These are phyloP conservation scores for Apistogramma diplotaenia DNA, from an alignment of 2,113 vertebrate genomes.

Conservation along the genomic window DNA sequence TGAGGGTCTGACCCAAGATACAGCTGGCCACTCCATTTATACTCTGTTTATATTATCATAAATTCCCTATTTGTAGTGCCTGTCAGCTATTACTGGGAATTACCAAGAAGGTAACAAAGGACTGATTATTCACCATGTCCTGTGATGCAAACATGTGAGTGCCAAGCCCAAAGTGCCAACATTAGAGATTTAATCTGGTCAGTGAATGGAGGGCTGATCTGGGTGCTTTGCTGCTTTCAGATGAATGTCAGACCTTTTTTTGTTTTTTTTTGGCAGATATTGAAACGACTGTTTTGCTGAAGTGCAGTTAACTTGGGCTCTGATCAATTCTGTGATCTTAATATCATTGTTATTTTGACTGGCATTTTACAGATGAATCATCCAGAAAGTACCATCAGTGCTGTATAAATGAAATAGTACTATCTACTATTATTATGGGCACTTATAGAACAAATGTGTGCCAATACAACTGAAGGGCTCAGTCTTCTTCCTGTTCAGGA, in stretches of 20 bases:
- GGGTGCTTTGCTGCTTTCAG: background rate
- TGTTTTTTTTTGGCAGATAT: background rate
- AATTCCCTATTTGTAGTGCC: background rate
- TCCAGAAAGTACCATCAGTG: background rate
- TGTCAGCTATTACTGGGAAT: background rate
- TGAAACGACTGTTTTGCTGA: background rate
- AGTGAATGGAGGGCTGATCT: background rate
- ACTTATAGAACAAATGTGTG: background rate
- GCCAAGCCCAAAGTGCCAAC: background rate
- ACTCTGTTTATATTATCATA: background rate
- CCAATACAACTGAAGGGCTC: background rate
- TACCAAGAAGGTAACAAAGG: background rate
- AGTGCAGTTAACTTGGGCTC: background rate
- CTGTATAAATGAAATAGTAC: background rate
- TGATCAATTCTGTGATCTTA: background rate
- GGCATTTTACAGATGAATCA: background rate
- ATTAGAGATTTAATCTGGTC: background rate
- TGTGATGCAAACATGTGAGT: background rate
- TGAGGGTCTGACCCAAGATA: background rate
- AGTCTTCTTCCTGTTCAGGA: background rate
- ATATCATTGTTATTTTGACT: background rate
- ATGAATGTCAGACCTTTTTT: background rate
- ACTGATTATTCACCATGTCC: background rate
- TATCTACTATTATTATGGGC: background rate
- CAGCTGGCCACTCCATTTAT: background rate